phyloP scores from a whole-genome alignment of 2,797 vertebrate genomes.

The Lithobates sylvaticus region DNA sequence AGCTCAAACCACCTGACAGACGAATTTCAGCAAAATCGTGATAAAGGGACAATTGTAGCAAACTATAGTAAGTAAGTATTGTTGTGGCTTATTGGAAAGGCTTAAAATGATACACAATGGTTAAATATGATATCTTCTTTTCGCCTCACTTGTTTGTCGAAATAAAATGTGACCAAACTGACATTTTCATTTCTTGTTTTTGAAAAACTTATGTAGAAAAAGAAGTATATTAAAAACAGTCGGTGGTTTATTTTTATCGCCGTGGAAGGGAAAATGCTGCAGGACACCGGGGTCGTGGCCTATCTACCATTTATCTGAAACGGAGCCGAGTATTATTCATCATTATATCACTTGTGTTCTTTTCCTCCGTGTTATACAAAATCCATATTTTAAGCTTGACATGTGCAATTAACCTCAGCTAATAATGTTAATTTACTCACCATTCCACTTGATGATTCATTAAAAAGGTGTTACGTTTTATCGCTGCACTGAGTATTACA shows the following conservation, averaged over 20 bases:
- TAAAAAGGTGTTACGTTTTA: slow-evolving; percentile 17
- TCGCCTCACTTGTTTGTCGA: no score
- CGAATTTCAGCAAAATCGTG: no score
- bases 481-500: slow-evolving; percentile 8
- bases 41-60: no score
- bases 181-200: no score
- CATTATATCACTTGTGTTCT: slow-evolving; percentile 15
- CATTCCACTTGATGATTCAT: slow-evolving; percentile 38
- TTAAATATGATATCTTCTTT: no score
- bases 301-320: background rate
- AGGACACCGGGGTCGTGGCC: background rate
- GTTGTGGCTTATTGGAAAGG: no score
- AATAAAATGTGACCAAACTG: no score
- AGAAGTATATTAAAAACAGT: no score
- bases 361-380: slow-evolving; percentile 17
- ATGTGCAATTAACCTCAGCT: slow-evolving; percentile 27
- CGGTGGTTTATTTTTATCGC: background rate
- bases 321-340: background rate
- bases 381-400: slow-evolving; percentile 19
- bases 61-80: no score
- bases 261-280: background rate
- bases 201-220: no score
- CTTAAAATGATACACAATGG: no score
- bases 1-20: no score
- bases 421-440: slow-evolving; percentile 29